Evolutionary conservation across 2,888 invertebrate species (phyloP).

Genomic region (Caradrina kadenii): DNA sequence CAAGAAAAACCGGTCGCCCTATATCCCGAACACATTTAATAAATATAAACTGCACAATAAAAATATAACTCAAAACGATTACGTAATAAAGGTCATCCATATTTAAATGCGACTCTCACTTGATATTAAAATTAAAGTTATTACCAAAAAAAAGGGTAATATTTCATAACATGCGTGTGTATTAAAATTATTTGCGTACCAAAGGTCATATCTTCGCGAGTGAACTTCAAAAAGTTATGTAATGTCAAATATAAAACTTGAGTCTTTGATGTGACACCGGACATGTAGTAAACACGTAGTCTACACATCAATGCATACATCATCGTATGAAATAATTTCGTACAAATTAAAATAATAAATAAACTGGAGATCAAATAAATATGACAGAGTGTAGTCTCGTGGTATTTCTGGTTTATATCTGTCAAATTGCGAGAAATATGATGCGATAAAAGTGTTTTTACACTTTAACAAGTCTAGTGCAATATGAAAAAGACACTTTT

Average conservation of each 20-base stretch:
- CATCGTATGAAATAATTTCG: constrained; percentile 28
- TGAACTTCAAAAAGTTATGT: constrained; percentile 25
- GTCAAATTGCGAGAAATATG: constrained; percentile 18
- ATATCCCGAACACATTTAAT: constrained; percentile 24
- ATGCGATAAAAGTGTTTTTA: background rate
- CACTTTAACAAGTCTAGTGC: background rate
- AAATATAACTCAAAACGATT: constrained; percentile 35
- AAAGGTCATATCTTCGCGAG: constrained; percentile 36
- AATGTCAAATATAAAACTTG: constrained; percentile 19
- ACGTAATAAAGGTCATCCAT: constrained; percentile 34
- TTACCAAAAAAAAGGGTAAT: constrained; percentile 22
- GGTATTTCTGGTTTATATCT: constrained; percentile 20
- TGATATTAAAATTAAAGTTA: constrained; percentile 40
- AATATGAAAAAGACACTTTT: constrained; percentile 25
- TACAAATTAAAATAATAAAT: constrained; percentile 41
- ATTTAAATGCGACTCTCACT: constrained; percentile 34
- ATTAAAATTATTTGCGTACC: constrained; percentile 33
- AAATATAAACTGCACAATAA: constrained; percentile 24
- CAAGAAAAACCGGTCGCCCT: constrained; percentile 21
- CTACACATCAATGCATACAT: constrained; percentile 10
- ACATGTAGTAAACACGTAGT: constrained; percentile 29
- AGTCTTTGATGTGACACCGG: constrained; percentile 51
- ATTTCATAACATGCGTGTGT: constrained; percentile 34
- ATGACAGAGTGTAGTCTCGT: constrained; percentile 18
- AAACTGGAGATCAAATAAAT: constrained; percentile 42